Evolutionary conservation across 2,797 vertebrate genomes (phyloP).

Genomic region (Ctenosaura bakeri): DNA sequence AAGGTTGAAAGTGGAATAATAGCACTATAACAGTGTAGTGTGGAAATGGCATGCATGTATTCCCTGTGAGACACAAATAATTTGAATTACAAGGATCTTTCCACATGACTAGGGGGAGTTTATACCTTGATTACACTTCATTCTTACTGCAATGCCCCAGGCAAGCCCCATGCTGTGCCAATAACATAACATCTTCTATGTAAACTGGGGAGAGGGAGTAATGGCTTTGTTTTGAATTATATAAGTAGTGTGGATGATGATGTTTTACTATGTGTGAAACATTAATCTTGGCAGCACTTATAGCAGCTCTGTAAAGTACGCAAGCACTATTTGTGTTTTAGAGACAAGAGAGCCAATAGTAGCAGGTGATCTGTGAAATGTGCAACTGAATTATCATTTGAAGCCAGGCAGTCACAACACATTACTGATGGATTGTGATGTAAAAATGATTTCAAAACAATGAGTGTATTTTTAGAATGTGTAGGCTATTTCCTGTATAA

Average conservation of each 20-base stretch:
- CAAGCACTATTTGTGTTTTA: neutral
- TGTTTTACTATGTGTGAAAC: too few relatives aligned
- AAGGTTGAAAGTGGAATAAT: too few relatives aligned
- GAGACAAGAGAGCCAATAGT: neutral
- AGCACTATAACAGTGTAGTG: too few relatives aligned
- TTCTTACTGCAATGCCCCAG: neutral
- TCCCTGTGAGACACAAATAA: neutral
- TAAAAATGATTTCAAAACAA: neutral
- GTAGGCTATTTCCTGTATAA: conserved; percentile 62
- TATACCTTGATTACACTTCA: neutral
- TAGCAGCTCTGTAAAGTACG: neutral
- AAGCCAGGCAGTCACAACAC: neutral
- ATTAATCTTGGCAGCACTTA: neutral
- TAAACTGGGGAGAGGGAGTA: neutral
- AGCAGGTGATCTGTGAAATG: neutral
- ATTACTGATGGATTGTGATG: neutral
- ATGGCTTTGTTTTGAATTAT: neutral
- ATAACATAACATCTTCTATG: too few relatives aligned
- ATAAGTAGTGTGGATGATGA: too few relatives aligned
- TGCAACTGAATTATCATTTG: neutral
- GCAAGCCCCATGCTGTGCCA: neutral
- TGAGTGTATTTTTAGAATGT: conserved; percentile 35
- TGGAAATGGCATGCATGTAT: neutral
- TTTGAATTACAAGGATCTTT: neutral
- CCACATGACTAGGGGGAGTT: neutral